Evolutionary conservation across 2,888 invertebrate species (phyloP).

Genomic region (Drosophila colorata): DNA sequence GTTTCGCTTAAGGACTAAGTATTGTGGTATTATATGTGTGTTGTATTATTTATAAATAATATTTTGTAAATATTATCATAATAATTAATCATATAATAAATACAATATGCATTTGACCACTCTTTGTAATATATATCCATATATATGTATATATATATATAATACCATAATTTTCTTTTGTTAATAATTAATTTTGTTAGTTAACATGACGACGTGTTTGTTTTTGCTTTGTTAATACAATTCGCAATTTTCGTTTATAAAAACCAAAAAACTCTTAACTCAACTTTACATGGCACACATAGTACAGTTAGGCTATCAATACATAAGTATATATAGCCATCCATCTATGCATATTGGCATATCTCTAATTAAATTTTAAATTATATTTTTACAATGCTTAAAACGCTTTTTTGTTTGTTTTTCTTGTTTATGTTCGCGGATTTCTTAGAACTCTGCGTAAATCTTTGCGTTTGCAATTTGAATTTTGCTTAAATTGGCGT

Average conservation of each 20-base stretch:
- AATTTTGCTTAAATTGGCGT: constrained; percentile 78
- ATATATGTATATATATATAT: constrained; percentile 36
- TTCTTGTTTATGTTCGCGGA: constrained; percentile 27
- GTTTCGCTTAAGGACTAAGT: constrained; percentile 57
- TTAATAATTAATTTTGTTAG: constrained; percentile 75
- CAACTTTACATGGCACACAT: constrained; percentile 70
- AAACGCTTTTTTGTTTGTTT: constrained; percentile 22
- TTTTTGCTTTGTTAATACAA: constrained; percentile 72
- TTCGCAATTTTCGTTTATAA: constrained; percentile 62
- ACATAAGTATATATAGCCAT: constrained; percentile 27
- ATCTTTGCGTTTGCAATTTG: constrained; percentile 32
- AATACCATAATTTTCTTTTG: constrained; percentile 57
- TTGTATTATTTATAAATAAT: constrained; percentile 60
- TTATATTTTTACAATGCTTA: constrained; percentile 49
- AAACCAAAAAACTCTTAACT: constrained; percentile 52
- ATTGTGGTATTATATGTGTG: constrained; percentile 41
- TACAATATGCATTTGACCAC: constrained; percentile 69
- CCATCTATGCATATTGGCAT: constrained; percentile 41
- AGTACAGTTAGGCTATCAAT: constrained; percentile 46
- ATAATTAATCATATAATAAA: constrained; percentile 69
- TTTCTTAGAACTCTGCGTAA: constrained; percentile 74
- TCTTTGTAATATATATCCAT: constrained; percentile 36
- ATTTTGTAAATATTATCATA: constrained; percentile 71
- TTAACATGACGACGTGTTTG: constrained; percentile 84
- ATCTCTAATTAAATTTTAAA: constrained; percentile 43